Evolutionary conservation across 2,113 vertebrate genomes (phyloP), one percentile per base, ranked within the genome.

Genomic region (Plestiodon gilberti): DNA sequence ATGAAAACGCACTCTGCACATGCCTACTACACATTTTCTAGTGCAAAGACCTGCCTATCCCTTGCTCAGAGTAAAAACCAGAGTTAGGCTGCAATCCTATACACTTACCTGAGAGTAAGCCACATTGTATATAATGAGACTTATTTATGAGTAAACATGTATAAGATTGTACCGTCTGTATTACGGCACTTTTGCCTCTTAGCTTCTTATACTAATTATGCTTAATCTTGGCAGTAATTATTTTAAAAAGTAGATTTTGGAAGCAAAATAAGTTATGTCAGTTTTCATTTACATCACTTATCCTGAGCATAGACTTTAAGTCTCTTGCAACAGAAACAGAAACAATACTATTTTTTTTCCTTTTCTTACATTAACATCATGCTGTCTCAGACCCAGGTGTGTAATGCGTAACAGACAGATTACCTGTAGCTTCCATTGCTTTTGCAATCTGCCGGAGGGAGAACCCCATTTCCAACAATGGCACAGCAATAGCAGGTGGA

Each of bases 341-440:
- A n/a, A 28, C 40, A 52, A 28, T 7, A 10, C 64, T 30, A 9
- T 8, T 25, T n/a, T 3, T 5, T 23, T 6, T 4, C 23, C 61
- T 23, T 28, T 65, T 65, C 10, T 74, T 23, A 22, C 13, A 23
- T 5, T 30, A 28, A 25, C 13, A 30, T 77, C 8, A 4, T n/a
- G 25, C 59, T 80, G 59, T n/a, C 35, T 64, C 59, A 43, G 33
- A 43, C 61, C 2, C 17, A 78, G 6, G 2, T 20, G 69, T 85
- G 79, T 35, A 89, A 86, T 0, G 43, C 35, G 0, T 64, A 20
- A 6, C 33, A 3, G 15, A 70, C 20, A 4, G 18, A 14, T 94
- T 95, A 99, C 99, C 99, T 90, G 99, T 99, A 82, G 98, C 98
- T 94, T 99, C 99, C 97, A 99, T 98, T 55, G 99, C 99, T 95